Percentiles rank a stretch among this genome's conserved stretches.
Conservation (phyloP, 2,797 vertebrate genomes). For the Trematomus bernacchii region DNA sequence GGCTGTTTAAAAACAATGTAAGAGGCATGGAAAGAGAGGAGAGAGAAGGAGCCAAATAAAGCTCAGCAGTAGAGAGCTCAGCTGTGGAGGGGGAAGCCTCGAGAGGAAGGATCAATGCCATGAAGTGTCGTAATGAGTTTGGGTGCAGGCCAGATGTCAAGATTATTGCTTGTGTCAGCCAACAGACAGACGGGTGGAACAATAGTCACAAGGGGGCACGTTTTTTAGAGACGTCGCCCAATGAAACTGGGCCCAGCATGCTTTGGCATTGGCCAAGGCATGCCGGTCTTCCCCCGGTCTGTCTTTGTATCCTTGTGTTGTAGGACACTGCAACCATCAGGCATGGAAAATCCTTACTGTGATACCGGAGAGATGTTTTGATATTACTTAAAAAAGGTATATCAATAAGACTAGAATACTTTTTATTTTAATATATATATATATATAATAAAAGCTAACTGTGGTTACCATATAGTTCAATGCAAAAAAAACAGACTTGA, state of each 20-base stretch:
- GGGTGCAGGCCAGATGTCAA: conserved; percentile 81
- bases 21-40: conserved; percentile 41
- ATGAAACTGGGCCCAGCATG: conserved; percentile 64
- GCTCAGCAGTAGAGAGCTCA: conserved; percentile 44
- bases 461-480: neutral
- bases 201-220: conserved; percentile 76
- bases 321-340: conserved; percentile 19
- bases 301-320: conserved; percentile 23
- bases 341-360: conserved; percentile 28
- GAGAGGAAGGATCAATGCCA: conserved; percentile 81
- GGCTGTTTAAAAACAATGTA: conserved; percentile 28
- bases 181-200: conserved; percentile 80
- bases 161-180: conserved; percentile 84
- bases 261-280: conserved; percentile 54
- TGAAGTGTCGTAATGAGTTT: conserved; percentile 82
- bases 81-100: conserved; percentile 78
- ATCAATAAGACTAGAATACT: conserved; percentile 9
- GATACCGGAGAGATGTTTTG: neutral
- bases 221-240: conserved; percentile 74
- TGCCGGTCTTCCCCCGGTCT: conserved; percentile 49
- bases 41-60: conserved; percentile 59
- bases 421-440: neutral
- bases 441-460: neutral
- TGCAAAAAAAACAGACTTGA: neutral
- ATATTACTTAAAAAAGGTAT: neutral